Base-by-base conservation (phyloP, 2,888 invertebrate genomes). In the Tachina lurida region DNA sequence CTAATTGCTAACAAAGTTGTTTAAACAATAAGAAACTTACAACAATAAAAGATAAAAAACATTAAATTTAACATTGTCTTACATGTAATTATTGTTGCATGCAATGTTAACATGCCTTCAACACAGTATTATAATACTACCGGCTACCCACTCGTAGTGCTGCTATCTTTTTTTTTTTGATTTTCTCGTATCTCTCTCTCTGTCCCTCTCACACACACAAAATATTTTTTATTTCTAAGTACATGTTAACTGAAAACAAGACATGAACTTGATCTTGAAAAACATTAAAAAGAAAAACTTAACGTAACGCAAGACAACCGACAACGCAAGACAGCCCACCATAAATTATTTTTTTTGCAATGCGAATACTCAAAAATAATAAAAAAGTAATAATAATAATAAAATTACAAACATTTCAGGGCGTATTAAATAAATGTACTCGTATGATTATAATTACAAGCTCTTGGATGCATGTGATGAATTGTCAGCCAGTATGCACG, bases 191-290 rank as follows among this genome's bases (percentile, higher is more conserved):
- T n/a, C n/a, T 52, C 3, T 43, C 12, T 13, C 17, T 47, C 56
- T 56, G 3, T 31, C 9, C 13, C 22, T 2, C 31, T 31, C 31
- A 31, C 31, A 31, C 31, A 7, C 31, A 31, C 31, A 7, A 5
- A 31, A 5, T 31, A 31, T 31, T 45, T 74, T 17, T 63, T 19
- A 12, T 41, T 52, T 63, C 15, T 15, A 41, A 74, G 41, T 52
- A 74, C 10, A 56, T 19, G 10, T 31, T 9, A 31, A 60, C 22
- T 17, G 52, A 58, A 74, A 71, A 62, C 22, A 73, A 74, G 39
- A 76, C 82, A 79, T 86, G 85, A 82, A 86, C 85, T 86, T 86
- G 85, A 83, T 82, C 85, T 86, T 86, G 85, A 86, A 85, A 70
- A 49, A 45, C 49, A 60, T 56, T 54, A 58, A 65, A 31, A 67